These are phyloP conservation scores for Phyllopteryx taeniolatus DNA, from an alignment of 2,113 vertebrate species.

Conservation along the genomic window DNA sequence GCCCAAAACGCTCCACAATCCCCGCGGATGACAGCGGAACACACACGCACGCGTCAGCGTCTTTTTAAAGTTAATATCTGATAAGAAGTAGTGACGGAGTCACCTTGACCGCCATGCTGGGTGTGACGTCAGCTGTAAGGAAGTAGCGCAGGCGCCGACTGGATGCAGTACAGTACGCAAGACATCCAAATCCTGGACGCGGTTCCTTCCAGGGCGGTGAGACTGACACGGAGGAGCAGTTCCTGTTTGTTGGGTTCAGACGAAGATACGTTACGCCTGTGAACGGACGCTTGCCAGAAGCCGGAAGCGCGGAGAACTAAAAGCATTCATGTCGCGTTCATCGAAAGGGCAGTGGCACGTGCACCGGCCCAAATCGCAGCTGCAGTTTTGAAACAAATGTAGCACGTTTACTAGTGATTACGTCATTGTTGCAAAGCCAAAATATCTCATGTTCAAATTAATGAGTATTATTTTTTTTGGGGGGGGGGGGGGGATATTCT, in stretches of 20 bases:
- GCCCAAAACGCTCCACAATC: slow-evolving; percentile 7
- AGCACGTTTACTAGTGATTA: background rate
- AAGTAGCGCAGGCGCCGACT: slow-evolving; percentile 75
- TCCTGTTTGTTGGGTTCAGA: slow-evolving; percentile 39
- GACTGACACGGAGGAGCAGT: background rate
- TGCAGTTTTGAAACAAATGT: background rate
- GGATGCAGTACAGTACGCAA: slow-evolving; percentile 24
- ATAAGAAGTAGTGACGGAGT: slow-evolving; percentile 79
- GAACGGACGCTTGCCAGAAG: background rate
- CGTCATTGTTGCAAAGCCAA: background rate
- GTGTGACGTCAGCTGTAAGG: slow-evolving; percentile 75
- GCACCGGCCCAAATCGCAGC: background rate
- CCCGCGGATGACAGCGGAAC: slow-evolving; percentile 6
- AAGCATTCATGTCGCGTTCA: too few relatives aligned
- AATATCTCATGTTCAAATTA: too few relatives aligned
- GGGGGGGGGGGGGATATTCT: too few relatives aligned
- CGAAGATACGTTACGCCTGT: slow-evolving; percentile 19
- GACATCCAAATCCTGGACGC: slow-evolving; percentile 26
- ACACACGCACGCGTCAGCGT: slow-evolving; percentile 11
- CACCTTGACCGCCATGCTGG: slow-evolving; percentile 99
- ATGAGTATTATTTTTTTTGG: too few relatives aligned
- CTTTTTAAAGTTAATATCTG: slow-evolving; percentile 48
- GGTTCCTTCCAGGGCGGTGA: background rate
- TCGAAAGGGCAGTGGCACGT: background rate
- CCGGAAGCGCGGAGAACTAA: slow-evolving; percentile 46